Percentiles rank a stretch among this genome's conserved stretches.
These are phyloP conservation scores for Thalpophila matura DNA, from an alignment of 2,888 invertebrate species.

Conservation along the genomic window DNA sequence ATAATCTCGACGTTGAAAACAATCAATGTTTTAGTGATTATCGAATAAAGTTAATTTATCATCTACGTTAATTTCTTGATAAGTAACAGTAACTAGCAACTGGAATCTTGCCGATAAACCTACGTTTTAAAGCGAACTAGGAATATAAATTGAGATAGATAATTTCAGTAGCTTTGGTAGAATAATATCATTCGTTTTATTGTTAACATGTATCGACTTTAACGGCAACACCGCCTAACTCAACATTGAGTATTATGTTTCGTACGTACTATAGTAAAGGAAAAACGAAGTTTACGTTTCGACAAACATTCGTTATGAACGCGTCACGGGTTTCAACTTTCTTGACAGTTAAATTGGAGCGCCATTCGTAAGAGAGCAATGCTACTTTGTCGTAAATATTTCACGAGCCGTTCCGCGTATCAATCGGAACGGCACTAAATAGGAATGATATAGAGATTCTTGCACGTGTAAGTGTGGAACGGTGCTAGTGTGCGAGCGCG, in stretches of 20 bases:
- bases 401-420: slow-evolving; percentile 65
- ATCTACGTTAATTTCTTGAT: slow-evolving; percentile 84
- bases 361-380: slow-evolving; percentile 78
- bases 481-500: slow-evolving; percentile 88
- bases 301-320: slow-evolving; percentile 59
- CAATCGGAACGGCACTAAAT: slow-evolving; percentile 67
- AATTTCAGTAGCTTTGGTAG: slow-evolving; percentile 90
- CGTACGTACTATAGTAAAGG: slow-evolving; percentile 71
- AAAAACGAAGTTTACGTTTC: slow-evolving; percentile 67
- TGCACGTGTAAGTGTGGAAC: slow-evolving; percentile 86
- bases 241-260: slow-evolving; percentile 79
- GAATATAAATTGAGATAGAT: slow-evolving; percentile 90
- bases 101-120: slow-evolving; percentile 89
- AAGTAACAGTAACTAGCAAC: slow-evolving; percentile 84
- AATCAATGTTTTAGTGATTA: slow-evolving; percentile 73
- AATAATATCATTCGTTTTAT: slow-evolving; percentile 83
- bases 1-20: slow-evolving; percentile 79
- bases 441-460: slow-evolving; percentile 84
- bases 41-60: slow-evolving; percentile 74
- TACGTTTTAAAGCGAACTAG: slow-evolving; percentile 90
- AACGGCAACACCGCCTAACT: slow-evolving; percentile 63
- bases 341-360: slow-evolving; percentile 66
- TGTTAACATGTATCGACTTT: slow-evolving; percentile 68
- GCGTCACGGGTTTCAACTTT: slow-evolving; percentile 65
- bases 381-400: slow-evolving; percentile 70